Base-by-base conservation (phyloP, 2,888 invertebrate species). In the Rhingia rostrata region DNA sequence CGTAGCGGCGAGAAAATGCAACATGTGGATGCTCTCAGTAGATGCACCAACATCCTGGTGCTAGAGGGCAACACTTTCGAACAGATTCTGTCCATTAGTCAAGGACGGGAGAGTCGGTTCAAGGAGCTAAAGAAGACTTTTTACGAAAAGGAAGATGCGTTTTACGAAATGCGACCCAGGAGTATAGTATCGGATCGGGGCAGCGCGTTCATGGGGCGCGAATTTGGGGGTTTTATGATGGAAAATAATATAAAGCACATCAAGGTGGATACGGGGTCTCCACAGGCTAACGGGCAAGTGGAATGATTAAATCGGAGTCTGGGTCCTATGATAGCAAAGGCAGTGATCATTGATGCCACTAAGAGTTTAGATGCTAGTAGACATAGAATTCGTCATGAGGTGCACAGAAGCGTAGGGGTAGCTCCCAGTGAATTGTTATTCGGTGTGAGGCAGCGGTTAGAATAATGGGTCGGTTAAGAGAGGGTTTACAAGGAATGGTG, bases 291-390 rank as follows among this genome's bases (percentile, higher is more conserved):
- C n/a, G n/a, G n/a, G n/a, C n/a, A n/a, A n/a, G n/a, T n/a, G n/a
- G n/a, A n/a, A n/a, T n/a, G n/a, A n/a, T n/a, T n/a, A n/a, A n/a
- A n/a, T n/a, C n/a, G n/a, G 51, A 51, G 32, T 32, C 6, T 51
- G 51, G 51, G 51, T 9, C 51, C 51, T 12, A 51, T 32, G 51
- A 51, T 51, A 51, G 51, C 51, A 10, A 51, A 51, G 6, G 51
- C 32, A 12, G 51, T 51, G 7, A 47, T 3, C 47, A 41, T 41
- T 41, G 41, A 41, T n/a, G 41, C 41, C 10, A 41, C 41, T 41
- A 41, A 10, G 7, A 41, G 41, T 10, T 41, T 41, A 41, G 41
- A 41, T 41, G 41, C 41, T 41, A 7, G 9, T 10, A 41, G 10
- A 41, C n/a, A 10, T 41, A 10, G 10, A 41, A 1, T 41, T 41